Base-by-base conservation (phyloP, 2,888 invertebrate species). In the Bombylius major region DNA sequence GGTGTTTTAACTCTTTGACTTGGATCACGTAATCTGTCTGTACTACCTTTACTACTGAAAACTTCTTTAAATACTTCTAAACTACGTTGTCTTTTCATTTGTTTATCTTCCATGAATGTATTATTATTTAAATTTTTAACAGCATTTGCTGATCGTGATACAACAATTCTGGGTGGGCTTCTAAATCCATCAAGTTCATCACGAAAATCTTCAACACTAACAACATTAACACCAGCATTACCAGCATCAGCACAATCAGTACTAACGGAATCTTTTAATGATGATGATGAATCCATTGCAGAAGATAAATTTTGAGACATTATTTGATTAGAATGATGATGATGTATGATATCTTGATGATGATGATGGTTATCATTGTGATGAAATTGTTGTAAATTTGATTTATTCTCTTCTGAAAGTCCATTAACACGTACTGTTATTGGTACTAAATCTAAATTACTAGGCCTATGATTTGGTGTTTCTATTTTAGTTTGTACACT, bases 1-100 rank as follows among this genome's bases (percentile, higher is more conserved):
- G 89, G 89, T 0, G 89, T 89, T 67, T 89, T 89, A 1, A 89
- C 84, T 51, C 88, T 78, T 50, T 83, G 84, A 31, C 86, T 84
- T 0, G 87, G 86, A 71, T 89, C 86, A 60, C 85, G 80, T 51
- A 89, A 68, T 54, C 82, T 76, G 5, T 79, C 77, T n/a, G 82
- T 66, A 65, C 84, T 86, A 1, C 82, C 82, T 42, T 71, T 70
- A 0, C 82, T 81, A 11, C 83, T 80, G 64, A 88, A 88, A 5
- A 88, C 81, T 64, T 87, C 86, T 55, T 82, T 82, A 53, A 89
- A 87, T 52, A 86, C 83, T 64, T 88, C 88, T 42, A 88, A 70
- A 1, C 87, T 87, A 56, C 82, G 82, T 66, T 87, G 87, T 0
- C 86, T 74, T 1, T 70, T 68, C 57, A 75, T 67, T 57, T 70